Conservation (phyloP, 1,140 invertebrate species). For the Phthorimaea operculella region DNA sequence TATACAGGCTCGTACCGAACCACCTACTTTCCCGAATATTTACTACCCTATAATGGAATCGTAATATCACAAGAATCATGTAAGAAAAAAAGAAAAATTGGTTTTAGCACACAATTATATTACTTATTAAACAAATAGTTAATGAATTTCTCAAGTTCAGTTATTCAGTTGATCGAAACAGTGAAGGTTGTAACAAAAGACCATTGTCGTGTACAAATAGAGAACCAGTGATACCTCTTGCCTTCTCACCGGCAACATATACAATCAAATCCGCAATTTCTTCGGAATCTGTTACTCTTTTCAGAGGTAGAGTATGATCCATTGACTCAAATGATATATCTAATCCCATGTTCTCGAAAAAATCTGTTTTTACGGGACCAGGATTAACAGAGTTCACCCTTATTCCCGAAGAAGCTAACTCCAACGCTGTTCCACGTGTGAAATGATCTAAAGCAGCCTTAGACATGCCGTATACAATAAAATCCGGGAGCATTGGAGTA, state of each 20-base stretch:
- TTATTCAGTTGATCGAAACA: too few relatives aligned
- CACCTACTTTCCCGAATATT: too few relatives aligned
- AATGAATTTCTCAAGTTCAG: too few relatives aligned
- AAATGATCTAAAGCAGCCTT: too few relatives aligned
- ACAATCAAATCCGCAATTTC: constrained; percentile 28
- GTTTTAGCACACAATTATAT: too few relatives aligned
- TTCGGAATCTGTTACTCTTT: constrained; percentile 12
- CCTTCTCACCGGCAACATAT: constrained; percentile 27
- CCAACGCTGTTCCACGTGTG: constrained; percentile 77
- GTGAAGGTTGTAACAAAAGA: too few relatives aligned
- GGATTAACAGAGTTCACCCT: constrained; percentile 16
- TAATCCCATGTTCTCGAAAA: constrained; percentile 6
- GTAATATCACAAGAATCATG: too few relatives aligned
- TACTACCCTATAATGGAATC: too few relatives aligned
- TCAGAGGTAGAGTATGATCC: not conserved
- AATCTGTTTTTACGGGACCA: constrained; percentile 14
- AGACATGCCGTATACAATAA: too few relatives aligned
- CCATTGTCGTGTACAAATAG: constrained; percentile 25
- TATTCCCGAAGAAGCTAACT: constrained; percentile 13
- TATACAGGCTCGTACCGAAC: too few relatives aligned
- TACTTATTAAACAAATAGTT: too few relatives aligned
- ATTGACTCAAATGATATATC: not conserved
- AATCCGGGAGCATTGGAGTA: constrained; percentile 86
- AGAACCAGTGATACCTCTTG: constrained; percentile 26
- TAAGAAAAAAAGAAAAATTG: too few relatives aligned